phyloP scores from a whole-genome alignment of 2,113 vertebrate genomes.

The Pseudonaja textilis region DNA sequence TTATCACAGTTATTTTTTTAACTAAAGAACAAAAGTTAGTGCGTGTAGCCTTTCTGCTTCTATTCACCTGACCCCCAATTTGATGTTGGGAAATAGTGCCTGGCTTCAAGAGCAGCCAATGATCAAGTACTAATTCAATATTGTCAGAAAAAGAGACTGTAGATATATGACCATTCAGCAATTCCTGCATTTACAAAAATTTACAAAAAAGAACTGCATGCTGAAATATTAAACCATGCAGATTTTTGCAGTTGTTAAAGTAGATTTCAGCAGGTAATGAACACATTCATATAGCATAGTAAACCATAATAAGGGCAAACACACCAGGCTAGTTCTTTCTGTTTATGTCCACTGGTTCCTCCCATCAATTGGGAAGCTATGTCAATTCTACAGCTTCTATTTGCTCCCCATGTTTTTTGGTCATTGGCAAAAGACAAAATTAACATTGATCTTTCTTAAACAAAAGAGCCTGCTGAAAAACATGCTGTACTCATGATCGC shows the following conservation, averaged over 20 bases:
- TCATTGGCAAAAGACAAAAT: not conserved
- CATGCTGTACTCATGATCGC: not conserved
- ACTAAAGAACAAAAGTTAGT: not conserved
- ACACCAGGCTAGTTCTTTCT: not conserved
- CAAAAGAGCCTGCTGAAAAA: not conserved
- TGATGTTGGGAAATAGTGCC: not conserved
- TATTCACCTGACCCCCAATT: not conserved
- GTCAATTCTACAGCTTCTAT: not conserved
- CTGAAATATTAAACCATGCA: not conserved
- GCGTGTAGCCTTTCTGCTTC: not conserved
- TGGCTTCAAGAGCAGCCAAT: not conserved
- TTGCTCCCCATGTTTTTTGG: not conserved
- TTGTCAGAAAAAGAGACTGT: not conserved
- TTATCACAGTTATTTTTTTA: not conserved
- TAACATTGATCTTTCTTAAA: no score
- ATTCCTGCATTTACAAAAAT: not conserved
- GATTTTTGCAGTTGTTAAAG: not conserved
- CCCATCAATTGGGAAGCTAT: not conserved
- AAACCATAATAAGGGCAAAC: not conserved
- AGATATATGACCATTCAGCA: not conserved
- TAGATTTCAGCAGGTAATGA: not conserved
- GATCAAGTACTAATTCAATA: not conserved
- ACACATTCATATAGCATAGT: not conserved
- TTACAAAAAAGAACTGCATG: not conserved
- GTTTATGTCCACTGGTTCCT: not conserved